phyloP scores from a whole-genome alignment of 2,888 invertebrate genomes.

The Apamea sordens region DNA sequence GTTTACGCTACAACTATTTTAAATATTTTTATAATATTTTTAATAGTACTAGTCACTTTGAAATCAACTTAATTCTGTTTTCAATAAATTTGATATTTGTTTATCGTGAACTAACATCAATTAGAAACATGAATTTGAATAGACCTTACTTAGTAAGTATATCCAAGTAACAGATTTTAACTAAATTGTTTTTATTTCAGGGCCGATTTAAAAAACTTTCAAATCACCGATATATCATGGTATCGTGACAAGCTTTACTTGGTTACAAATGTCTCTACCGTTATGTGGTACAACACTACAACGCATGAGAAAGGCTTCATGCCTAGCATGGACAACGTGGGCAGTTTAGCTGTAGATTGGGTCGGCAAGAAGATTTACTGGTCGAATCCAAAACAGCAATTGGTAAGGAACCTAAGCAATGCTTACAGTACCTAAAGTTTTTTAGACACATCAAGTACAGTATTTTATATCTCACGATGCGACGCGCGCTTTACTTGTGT shows the following conservation, averaged over 20 bases:
- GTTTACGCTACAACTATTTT: too few relatives aligned
- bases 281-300: constrained; percentile 93
- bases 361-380: constrained; percentile 97
- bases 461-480: neutral
- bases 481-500: neutral
- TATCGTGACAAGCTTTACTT: constrained; percentile 93
- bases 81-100: too few relatives aligned
- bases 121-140: too few relatives aligned
- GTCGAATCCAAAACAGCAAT: constrained; percentile 95
- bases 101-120: too few relatives aligned
- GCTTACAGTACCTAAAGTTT: neutral
- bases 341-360: constrained; percentile 97
- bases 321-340: constrained; percentile 92
- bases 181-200: constrained; percentile 65
- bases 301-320: constrained; percentile 90
- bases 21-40: too few relatives aligned
- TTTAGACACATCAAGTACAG: neutral
- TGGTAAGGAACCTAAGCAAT: constrained; percentile 89
- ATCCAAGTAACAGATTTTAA: neutral
- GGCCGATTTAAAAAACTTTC: constrained; percentile 89
- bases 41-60: too few relatives aligned
- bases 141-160: neutral
- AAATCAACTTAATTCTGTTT: too few relatives aligned
- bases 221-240: constrained; percentile 94
- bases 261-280: constrained; percentile 93